These are phyloP conservation scores for Trichacis sp. DNA, from an alignment of 2,888 invertebrate genomes.

Conservation along the genomic window DNA sequence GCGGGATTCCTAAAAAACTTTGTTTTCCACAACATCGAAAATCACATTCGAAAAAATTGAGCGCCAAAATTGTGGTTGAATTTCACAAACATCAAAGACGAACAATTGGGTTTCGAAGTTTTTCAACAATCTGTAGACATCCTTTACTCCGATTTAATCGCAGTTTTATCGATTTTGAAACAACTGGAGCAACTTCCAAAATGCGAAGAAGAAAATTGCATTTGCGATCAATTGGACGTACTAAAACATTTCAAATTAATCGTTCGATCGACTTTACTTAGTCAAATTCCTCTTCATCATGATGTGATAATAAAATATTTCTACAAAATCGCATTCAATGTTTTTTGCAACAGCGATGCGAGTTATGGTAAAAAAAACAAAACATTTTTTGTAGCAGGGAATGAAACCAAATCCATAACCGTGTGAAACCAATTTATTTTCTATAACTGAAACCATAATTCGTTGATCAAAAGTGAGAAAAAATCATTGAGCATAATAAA, in stretches of 20 bases:
- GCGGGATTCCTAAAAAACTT: constrained; percentile 24
- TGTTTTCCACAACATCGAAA: constrained; percentile 70
- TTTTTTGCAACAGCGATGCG: constrained; percentile 71
- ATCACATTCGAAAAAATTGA: constrained; percentile 73
- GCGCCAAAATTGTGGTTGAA: constrained; percentile 78
- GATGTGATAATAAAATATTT: constrained; percentile 80
- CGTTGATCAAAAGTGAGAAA: too few species aligned
- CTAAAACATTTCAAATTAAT: constrained; percentile 75
- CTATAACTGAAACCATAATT: too few species aligned
- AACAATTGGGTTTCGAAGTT: constrained; percentile 74
- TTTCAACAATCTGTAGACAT: constrained; percentile 78
- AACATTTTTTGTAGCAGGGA: too few species aligned
- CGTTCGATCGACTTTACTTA: constrained; percentile 76
- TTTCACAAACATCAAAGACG: constrained; percentile 72
- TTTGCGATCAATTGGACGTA: constrained; percentile 73
- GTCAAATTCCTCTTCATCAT: constrained; percentile 79
- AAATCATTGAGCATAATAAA: too few species aligned
- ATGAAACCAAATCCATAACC: too few species aligned
- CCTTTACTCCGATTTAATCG: constrained; percentile 73
- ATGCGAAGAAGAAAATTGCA: constrained; percentile 54
- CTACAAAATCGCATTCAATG: constrained; percentile 82
- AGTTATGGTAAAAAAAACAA: constrained; percentile 52
- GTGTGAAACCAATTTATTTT: too few species aligned
- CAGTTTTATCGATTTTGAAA: constrained; percentile 72
- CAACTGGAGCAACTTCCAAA: constrained; percentile 71